Base-by-base conservation (phyloP, 2,797 vertebrate genomes). In the Acrossocheilus wenchowensis region DNA sequence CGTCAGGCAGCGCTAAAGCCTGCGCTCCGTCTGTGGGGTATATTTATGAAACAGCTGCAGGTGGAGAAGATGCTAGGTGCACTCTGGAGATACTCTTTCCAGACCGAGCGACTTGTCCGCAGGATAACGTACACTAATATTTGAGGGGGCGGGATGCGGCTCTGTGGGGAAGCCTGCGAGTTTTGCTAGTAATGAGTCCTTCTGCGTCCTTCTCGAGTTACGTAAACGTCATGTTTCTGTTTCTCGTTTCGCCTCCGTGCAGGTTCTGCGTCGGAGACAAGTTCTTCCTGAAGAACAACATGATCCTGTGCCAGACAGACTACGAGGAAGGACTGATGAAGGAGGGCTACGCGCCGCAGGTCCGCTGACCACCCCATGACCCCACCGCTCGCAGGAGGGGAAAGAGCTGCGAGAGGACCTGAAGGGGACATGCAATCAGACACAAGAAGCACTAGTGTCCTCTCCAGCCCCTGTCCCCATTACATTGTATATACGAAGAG, bases 181-280 rank as follows among this genome's bases (percentile, higher is more conserved):
- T 86, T 77, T 52, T 50, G 14, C 64, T 91, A 87, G 87, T 89
- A 88, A 89, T 90, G 86, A 89, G 83, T 45, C 78, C 69, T 64
- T 48, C 64, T 75, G 17, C 26, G 69, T 64, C 71, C 82, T 48
- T 82, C 69, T 60, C 81, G 64, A 84, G 54, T 50, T 82, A 74
- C 36, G 36, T 77, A 81, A 84, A 84, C 45, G 17, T 48, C 7
- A 12, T 78, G 50, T 87, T 12, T 91, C 68, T 79, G 11, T 91
- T 75, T 78, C 77, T 69, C 1, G 26, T 64, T 64, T 90, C 71
- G 90, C 68, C 90, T 52, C 74, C 88, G 90, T 92, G 72, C 95
- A 98, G 97, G 95, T 98, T 98, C 95, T 98, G 97, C 88, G 97
- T 98, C 66, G 97, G 97, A 93, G 97, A 98, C 93, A 98, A 98